A percentile compares a stretch with the other conserved stretches of the same genome.
Evolutionary conservation across 1,140 invertebrate genomes (phyloP).

Genomic region (Globodera rostochiensis): DNA sequence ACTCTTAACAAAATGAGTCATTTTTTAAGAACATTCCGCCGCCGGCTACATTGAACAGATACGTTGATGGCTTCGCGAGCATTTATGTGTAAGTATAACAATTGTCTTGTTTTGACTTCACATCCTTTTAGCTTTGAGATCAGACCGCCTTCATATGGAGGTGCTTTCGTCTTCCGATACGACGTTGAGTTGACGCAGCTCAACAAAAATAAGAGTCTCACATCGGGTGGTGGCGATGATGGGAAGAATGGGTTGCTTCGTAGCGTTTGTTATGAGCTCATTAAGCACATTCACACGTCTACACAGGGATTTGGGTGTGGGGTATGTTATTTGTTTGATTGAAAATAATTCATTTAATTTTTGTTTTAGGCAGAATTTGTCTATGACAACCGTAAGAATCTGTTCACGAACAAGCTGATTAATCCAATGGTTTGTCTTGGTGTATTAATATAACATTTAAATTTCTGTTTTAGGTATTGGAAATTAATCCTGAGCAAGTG

Average conservation of each 20-base stretch:
- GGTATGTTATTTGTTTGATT: neutral
- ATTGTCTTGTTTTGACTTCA: neutral
- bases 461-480: conserved; percentile 17
- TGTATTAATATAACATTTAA: neutral
- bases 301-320: neutral
- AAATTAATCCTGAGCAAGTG: conserved; percentile 10
- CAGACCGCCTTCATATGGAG: neutral
- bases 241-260: conserved; percentile 22
- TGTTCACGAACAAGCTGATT: conserved; percentile 23
- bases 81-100: neutral
- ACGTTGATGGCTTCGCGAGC: neutral
- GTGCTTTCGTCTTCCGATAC: conserved; percentile 13
- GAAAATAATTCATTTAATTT: neutral
- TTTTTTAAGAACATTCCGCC: conserved; percentile 19
- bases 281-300: neutral
- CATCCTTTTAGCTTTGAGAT: neutral
- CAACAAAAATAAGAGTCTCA: conserved; percentile 7
- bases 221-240: conserved; percentile 16
- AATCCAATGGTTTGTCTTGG: neutral
- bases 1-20: neutral
- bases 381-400: conserved; percentile 18
- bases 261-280: conserved; percentile 7
- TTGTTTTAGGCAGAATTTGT: conserved; percentile 16
- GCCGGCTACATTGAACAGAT: neutral
- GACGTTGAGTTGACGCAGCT: conserved; percentile 16